Conservation (phyloP, 2,888 invertebrate species). For the Sepioteuthis lessoniana region DNA sequence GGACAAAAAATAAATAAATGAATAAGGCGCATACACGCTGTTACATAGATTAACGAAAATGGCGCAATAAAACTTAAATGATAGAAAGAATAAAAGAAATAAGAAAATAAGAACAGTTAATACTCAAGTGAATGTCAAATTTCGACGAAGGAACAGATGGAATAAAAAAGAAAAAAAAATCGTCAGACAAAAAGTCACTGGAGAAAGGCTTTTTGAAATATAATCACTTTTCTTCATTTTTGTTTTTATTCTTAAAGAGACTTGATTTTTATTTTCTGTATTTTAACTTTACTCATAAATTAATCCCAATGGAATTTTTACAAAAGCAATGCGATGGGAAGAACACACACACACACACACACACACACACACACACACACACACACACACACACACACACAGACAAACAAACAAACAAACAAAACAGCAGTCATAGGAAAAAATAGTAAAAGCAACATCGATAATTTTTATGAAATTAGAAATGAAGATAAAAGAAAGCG, state of each 20-base stretch:
- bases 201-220: not conserved
- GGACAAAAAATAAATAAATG: no score
- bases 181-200: not conserved
- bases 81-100: not conserved
- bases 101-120: not conserved
- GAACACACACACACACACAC: not conserved
- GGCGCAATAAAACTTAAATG: not conserved
- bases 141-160: not conserved
- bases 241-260: not conserved
- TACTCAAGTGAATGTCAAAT: not conserved
- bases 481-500: not conserved
- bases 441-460: not conserved
- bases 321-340: not conserved
- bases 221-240: not conserved
- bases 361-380: no score
- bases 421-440: not conserved
- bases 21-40: not conserved
- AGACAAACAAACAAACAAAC: not conserved
- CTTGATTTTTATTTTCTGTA: not conserved
- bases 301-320: not conserved
- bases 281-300: not conserved
- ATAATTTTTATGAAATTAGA: not conserved
- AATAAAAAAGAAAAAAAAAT: not conserved
- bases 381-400: rapidly evolving
- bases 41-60: not conserved